Base-by-base conservation (phyloP, 2,888 invertebrate genomes). In the Stegana nigrithorax region DNA sequence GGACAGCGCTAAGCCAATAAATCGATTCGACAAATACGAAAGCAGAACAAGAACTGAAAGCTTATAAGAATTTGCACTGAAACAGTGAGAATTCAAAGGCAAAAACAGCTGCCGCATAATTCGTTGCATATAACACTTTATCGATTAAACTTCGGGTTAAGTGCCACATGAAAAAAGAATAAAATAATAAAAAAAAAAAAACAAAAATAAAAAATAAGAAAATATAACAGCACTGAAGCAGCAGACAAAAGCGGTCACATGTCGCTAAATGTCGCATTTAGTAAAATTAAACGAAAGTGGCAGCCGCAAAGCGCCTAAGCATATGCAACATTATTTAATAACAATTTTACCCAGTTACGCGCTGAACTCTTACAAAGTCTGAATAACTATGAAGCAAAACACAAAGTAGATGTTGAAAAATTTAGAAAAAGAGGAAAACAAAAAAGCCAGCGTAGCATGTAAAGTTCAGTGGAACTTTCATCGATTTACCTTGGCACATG, bases 391-490 rank as follows among this genome's bases (percentile, higher is more conserved):
- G 3, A 36, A 36, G n/a, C n/a, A n/a, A n/a, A n/a, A n/a, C n/a
- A n/a, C n/a, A n/a, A n/a, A n/a, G n/a, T n/a, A n/a, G n/a, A n/a
- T n/a, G n/a, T n/a, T n/a, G n/a, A n/a, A n/a, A 6, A 39, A 1
- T 39, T 39, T 14, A n/a, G 10, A 39, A 14, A 12, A 6, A 39
- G 17, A 39, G 17, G 5, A 39, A 39, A 39, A 14, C 14, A 39
- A 39, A 39, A 39, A 14, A n/a, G 14, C 17, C 17, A 36, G 10
- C 10, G 6, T 29, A 29, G 10, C 10, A 36, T n/a, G 12, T 36
- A 25, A 27, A 57, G 58, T 58, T 58, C 58, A 45, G 44, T 58
- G 58, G 29, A 58, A 58, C 58, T 58, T 58, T 58, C 45, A 45
- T 26, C 45, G 58, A 58, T 58, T 58, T 58, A 58, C 58, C 58